Evolutionary conservation across 2,797 vertebrate species (phyloP).

Genomic region (Kryptopterus vitreolus): DNA sequence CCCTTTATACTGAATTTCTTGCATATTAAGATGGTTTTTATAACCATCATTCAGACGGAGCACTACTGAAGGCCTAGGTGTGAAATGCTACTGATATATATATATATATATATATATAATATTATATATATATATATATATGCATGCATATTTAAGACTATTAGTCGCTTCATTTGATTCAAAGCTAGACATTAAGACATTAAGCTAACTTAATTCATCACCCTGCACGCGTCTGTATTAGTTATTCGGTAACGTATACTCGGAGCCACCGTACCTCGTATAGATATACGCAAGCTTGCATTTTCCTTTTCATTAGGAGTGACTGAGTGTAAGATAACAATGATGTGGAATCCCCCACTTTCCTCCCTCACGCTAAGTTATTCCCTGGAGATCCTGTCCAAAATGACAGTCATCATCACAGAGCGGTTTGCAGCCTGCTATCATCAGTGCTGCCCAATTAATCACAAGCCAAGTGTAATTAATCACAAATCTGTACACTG

Average conservation of each 20-base stretch:
- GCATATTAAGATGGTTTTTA: no score
- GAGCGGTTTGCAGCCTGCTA: conserved; percentile 33
- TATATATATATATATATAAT: no score
- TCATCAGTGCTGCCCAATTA: conserved; percentile 47
- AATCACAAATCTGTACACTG: conserved; percentile 51
- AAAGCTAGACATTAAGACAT: conserved; percentile 35
- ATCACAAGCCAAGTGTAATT: conserved; percentile 51
- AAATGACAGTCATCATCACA: conserved; percentile 38
- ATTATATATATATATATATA: no score
- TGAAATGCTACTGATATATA: no score
- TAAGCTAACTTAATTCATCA: conserved; percentile 44
- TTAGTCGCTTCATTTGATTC: conserved; percentile 40
- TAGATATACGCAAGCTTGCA: background rate
- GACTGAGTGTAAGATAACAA: conserved; percentile 30
- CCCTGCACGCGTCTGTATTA: conserved; percentile 23
- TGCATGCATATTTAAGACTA: conserved; percentile 26
- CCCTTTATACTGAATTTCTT: no score
- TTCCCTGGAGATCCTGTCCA: conserved; percentile 29
- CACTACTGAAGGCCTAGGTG: no score
- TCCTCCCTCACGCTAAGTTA: background rate
- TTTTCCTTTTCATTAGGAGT: conserved; percentile 17
- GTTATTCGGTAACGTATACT: conserved; percentile 1
- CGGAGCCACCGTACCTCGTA: background rate
- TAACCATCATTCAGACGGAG: no score
- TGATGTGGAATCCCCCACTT: background rate